A percentile compares a stretch with the other conserved stretches of the same genome.
Conservation (phyloP, 2,113 vertebrate species). For the Anoplopoma fimbria region DNA sequence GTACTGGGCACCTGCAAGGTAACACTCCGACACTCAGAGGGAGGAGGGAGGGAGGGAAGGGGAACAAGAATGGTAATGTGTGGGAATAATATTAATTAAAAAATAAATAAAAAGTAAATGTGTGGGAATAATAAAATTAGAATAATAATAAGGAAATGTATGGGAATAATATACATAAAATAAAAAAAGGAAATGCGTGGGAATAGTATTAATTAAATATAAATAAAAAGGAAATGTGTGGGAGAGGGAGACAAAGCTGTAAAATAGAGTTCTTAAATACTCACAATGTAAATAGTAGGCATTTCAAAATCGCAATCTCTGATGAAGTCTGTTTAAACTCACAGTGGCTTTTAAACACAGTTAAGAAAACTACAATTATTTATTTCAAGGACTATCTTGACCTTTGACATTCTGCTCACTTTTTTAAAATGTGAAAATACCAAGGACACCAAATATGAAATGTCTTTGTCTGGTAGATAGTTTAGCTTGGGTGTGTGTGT, state of each 20-base stretch:
- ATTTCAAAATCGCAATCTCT: neutral
- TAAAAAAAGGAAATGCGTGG: too few species aligned
- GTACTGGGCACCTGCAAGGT: constrained; percentile 96
- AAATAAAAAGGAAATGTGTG: neutral
- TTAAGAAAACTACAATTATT: neutral
- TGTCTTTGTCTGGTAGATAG: constrained; percentile 3
- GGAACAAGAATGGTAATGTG: neutral
- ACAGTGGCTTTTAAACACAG: neutral
- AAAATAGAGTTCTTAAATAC: neutral
- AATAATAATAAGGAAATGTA: too few species aligned
- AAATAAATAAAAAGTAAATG: too few species aligned
- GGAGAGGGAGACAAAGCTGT: neutral
- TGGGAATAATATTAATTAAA: too few species aligned
- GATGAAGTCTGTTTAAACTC: neutral
- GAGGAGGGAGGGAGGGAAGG: neutral
- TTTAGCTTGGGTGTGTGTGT: neutral
- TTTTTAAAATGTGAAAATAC: neutral
- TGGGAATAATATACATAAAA: too few species aligned
- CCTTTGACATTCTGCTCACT: neutral
- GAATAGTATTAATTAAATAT: too few species aligned
- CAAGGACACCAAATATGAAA: neutral
- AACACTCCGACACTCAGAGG: neutral
- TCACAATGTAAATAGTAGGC: neutral
- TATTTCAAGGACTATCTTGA: neutral
- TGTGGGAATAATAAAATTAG: too few species aligned